Percentiles rank a stretch among this genome's conserved stretches.
These are phyloP conservation scores for Cinclus mexicanus DNA, from an alignment of 2,113 vertebrate genomes.

Conservation along the genomic window DNA sequence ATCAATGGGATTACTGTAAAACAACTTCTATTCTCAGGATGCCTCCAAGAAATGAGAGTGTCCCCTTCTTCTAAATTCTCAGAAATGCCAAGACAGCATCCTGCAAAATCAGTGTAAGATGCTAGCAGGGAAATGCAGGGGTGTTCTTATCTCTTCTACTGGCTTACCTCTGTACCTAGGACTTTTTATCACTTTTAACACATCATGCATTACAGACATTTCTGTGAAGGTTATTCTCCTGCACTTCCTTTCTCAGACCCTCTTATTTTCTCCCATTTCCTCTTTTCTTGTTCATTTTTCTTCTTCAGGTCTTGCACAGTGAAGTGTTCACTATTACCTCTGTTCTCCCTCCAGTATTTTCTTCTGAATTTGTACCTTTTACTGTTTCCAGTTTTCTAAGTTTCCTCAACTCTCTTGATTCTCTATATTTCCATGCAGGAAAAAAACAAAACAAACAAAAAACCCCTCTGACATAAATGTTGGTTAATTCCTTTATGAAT, in stretches of 20 bases:
- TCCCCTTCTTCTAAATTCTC: not conserved
- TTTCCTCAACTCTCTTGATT: not conserved
- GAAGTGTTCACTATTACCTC: not conserved
- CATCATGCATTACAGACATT: not conserved
- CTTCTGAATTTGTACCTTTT: not conserved
- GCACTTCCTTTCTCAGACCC: not conserved
- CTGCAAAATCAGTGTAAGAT: not conserved
- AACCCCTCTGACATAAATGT: not conserved
- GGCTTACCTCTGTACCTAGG: not conserved
- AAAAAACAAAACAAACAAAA: not conserved
- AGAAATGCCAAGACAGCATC: not conserved
- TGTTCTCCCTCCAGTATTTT: not conserved
- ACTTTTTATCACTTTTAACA: not conserved
- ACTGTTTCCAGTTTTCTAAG: not conserved
- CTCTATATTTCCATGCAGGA: not conserved
- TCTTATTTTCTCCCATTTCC: not conserved
- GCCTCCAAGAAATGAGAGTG: not conserved
- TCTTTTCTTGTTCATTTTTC: not conserved
- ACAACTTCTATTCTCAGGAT: not conserved
- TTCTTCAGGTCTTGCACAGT: not conserved
- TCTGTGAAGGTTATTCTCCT: not conserved
- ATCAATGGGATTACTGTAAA: slow-evolving; percentile 16
- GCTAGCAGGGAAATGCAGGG: not conserved
- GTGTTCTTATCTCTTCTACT: not conserved
- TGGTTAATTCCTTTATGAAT: not conserved